Evolutionary conservation across 2,888 invertebrate species (phyloP), one percentile per base, ranked within the genome.

Genomic region (Ophion ellenae): DNA sequence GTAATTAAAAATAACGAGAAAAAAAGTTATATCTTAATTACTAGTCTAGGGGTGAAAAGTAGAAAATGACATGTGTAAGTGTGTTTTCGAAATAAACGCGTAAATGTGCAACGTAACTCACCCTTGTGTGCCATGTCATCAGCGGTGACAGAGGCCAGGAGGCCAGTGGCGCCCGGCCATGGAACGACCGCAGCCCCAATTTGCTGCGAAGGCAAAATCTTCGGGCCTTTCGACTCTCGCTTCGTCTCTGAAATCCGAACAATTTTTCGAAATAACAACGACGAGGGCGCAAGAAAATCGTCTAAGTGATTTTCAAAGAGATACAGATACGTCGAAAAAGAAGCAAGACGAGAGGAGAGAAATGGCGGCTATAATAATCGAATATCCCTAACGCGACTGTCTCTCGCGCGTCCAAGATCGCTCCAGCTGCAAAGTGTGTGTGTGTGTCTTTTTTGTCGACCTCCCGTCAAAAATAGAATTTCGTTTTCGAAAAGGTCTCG

Each of bases 81-180:
- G 24, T 24, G 24, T 24, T 63, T 5, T 6, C 2, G 2, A 32
- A 4, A 0, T 17, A 14, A 64, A 64, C 17, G 17, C 36, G 36
- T 67, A 24, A 24, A 61, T 24, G 4, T 57, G 69, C n/a, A 73
- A 75, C 76, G 76, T 59, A 74, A 89, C 95, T 96, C 96, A 97
- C 97, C 97, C 96, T 97, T 97, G 95, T 97, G 97, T 91, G 97
- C 97, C 95, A 97, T 96, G 93, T 97, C 97, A 95, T 97, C 97
- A 92, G 97, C 96, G 92, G 97, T 96, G 94, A 96, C 96, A 89
- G 94, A 94, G 91, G 93, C 93, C 90, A 94, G 92, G 90, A 94
- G 94, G 93, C 94, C 94, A 92, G 96, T 95, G 94, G 97, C 97
- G 90, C 97, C 96, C 87, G 97, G 97, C 97, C 97, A 97, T 91